Evolutionary conservation across 2,113 vertebrate species (phyloP), one percentile per base, ranked within the genome.

Genomic region (Cacatua alba): DNA sequence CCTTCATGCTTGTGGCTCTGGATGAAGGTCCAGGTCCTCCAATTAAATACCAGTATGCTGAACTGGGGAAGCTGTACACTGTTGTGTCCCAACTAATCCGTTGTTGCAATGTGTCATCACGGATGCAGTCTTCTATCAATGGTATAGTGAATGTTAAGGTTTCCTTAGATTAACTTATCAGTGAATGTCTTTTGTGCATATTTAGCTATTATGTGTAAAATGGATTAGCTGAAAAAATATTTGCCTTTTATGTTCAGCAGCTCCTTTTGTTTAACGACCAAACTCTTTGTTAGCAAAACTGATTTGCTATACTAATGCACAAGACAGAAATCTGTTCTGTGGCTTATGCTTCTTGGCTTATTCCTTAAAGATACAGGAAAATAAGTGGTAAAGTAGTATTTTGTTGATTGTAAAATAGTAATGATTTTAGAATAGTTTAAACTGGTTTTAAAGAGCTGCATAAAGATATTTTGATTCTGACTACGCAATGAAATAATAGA

Each of bases 61-160:
- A 99, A 96, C 98, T 99, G 96, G 99, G 99, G 88, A 99, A 99
- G 96, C 98, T 99, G 35, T 99, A 99, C 97, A 99, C 99, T 14
- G 99, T 99, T 69, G 99, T 99, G 63, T 99, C 99, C 14, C 99
- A 99, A 72, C 98, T 99, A 79, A 98, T 99, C 81, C 99, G 99
- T 51, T 99, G 99, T 93, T 99, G 99, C 97, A 99, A 99, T n/a
- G 99, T 99, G 74, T 99, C 99, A 4, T 98, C 99, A 1, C 98
- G 99, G 94, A 99, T 99, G 99, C 99, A 99, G 98, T 99, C 99
- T 81, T 99, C 99, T 92, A 99, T 99, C 96, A 99, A 99, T 95
- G 99, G 99, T 99, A 97, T 96, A 94, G 64, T 95, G 60, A 29
- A 86, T 75, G 83, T 63, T 52, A 10, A 55, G 6, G 53, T 90